These are phyloP conservation scores for Siderastrea radians DNA, from an alignment of 92 coral and sea anemone genomes.

Conservation along the genomic window DNA sequence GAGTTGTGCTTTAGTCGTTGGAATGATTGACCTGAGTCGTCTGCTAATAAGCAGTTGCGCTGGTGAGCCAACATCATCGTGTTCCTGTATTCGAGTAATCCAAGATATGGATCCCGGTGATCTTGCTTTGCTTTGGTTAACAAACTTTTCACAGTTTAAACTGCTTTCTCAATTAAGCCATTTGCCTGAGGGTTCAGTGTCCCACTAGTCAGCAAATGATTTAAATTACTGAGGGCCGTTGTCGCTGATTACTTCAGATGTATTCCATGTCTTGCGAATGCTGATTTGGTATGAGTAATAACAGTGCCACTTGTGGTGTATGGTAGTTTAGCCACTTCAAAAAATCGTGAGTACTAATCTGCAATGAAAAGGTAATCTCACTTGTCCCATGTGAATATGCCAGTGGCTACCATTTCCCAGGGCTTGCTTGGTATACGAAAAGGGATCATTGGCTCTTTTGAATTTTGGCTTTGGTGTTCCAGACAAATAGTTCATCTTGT, in stretches of 20 bases:
- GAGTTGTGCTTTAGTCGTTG: slow-evolving; percentile 26
- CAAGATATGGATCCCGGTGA: slow-evolving; percentile 54
- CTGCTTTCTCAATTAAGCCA: no score
- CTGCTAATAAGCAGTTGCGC: slow-evolving; percentile 68
- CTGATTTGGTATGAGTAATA: neutral
- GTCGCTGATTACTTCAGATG: slow-evolving; percentile 2
- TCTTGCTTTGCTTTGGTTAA: slow-evolving; percentile 57
- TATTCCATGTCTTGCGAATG: slow-evolving; percentile 20
- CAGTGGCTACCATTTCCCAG: neutral
- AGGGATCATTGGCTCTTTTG: neutral
- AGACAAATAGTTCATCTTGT: slow-evolving; percentile 62
- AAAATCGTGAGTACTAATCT: slow-evolving; percentile 11
- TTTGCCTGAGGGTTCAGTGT: slow-evolving; percentile 9
- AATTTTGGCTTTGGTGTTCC: slow-evolving; percentile 42
- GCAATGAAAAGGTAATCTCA: neutral
- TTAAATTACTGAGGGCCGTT: slow-evolving; percentile 31
- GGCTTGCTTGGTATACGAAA: neutral
- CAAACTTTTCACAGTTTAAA: neutral
- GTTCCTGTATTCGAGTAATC: slow-evolving; percentile 60
- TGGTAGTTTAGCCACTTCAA: neutral
- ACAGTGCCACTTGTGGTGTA: neutral
- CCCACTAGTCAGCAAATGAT: neutral
- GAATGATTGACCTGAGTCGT: slow-evolving; percentile 50
- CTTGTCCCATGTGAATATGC: neutral
- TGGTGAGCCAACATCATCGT: slow-evolving; percentile 56